These are phyloP conservation scores for Armadillidium nasatum DNA, from an alignment of 1,140 invertebrate genomes.

Conservation along the genomic window DNA sequence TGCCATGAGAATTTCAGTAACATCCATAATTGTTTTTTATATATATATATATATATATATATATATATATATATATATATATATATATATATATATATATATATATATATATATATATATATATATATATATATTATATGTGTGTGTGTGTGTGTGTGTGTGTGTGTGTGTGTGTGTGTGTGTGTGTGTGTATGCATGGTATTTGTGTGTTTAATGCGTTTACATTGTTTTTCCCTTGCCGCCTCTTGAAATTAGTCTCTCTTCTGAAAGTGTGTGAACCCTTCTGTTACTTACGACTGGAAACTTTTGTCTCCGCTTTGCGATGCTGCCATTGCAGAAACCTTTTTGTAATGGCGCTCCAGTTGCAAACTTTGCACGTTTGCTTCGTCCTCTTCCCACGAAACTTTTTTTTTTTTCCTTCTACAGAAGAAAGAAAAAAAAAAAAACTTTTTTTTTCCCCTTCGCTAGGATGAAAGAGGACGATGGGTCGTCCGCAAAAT, in stretches of 20 bases:
- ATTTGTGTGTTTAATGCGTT: no score
- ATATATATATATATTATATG: neutral
- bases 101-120: conserved; percentile 6
- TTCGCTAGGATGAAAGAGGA: neutral
- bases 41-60: conserved; percentile 6
- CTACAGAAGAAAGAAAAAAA: no score
- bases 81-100: neutral
- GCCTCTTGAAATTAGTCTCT: neutral
- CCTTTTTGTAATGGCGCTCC: neutral
- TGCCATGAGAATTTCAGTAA: no score
- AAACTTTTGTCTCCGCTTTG: neutral
- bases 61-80: neutral
- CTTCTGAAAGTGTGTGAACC: neutral
- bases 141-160: neutral
- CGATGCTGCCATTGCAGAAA: no score
- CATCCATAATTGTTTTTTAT: no score
- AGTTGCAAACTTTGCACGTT: conserved; percentile 3
- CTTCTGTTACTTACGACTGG: neutral
- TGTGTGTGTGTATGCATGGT: no score
- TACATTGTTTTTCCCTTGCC: no score
- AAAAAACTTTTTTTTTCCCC: no score
- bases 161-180: no score
- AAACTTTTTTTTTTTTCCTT: no score
- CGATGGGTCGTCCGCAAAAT: neutral
- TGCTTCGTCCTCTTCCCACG: neutral